Percentiles rank a stretch among this genome's conserved stretches.
These are phyloP conservation scores for Sinocyclocheilus rhinocerous DNA, from an alignment of 2,113 vertebrate species.

Conservation along the genomic window DNA sequence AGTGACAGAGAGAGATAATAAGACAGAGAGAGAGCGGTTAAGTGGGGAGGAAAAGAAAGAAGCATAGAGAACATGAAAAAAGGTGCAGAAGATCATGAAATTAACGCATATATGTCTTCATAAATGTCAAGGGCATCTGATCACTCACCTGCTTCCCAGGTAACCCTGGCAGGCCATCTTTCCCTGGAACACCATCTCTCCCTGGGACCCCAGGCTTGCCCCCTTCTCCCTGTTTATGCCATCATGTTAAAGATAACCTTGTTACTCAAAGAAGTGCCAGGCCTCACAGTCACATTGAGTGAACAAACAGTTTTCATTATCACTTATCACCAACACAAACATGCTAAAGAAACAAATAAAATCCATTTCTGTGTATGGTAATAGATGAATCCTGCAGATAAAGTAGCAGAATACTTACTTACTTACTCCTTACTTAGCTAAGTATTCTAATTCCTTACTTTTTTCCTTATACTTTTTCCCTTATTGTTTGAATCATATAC, in stretches of 20 bases:
- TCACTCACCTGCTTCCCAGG: slow-evolving; percentile 85
- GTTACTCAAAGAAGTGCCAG: too few species aligned
- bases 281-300: too few species aligned
- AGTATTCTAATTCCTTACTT: not conserved
- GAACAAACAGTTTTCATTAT: too few species aligned
- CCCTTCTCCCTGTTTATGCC: too few species aligned
- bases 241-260: too few species aligned
- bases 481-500: not conserved
- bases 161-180: slow-evolving; percentile 85
- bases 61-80: not conserved
- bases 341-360: too few species aligned
- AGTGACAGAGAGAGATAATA: too few species aligned
- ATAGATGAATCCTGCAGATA: not conserved
- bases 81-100: not conserved
- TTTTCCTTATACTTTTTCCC: not conserved
- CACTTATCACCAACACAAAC: too few species aligned
- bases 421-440: too few species aligned
- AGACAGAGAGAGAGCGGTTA: not conserved
- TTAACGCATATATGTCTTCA: not conserved
- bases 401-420: not conserved
- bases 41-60: not conserved
- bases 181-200: slow-evolving; percentile 85
- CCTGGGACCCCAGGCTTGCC: too few species aligned
- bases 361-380: not conserved
- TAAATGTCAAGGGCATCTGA: slow-evolving; percentile 1